Conservation (phyloP, 2,888 invertebrate species). For the Nephrocerus scutellatus region DNA sequence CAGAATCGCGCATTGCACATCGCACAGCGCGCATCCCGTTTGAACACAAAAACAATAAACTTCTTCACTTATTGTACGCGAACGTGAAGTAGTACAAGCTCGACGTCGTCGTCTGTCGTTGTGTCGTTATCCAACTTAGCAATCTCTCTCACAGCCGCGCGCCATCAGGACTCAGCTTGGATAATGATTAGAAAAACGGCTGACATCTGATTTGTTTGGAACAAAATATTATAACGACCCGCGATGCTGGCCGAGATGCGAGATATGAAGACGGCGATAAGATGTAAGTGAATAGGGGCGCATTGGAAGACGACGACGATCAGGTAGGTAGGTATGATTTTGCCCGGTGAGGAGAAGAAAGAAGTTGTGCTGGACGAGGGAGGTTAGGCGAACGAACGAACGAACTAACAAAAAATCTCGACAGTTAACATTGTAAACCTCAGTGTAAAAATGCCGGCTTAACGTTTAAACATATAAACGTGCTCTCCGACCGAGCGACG, state of each 20-base stretch:
- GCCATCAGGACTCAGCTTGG: slow-evolving; percentile 20
- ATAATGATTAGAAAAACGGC: slow-evolving; percentile 42
- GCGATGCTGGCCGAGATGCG: slow-evolving; percentile 32
- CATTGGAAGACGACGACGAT: too few species aligned
- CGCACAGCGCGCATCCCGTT: slow-evolving; percentile 5
- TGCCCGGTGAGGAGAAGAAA: neutral
- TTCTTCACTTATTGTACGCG: neutral
- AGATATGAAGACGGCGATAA: slow-evolving; percentile 28
- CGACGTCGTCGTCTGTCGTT: slow-evolving; percentile 10
- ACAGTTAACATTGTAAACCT: slow-evolving; percentile 23
- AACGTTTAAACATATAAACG: too few species aligned
- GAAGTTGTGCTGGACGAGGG: neutral
- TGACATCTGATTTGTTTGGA: slow-evolving; percentile 45
- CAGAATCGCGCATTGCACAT: slow-evolving; percentile 7
- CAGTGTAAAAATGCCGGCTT: too few species aligned
- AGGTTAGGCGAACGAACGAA: neutral
- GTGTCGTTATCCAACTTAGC: slow-evolving; percentile 3
- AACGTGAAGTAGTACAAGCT: too few species aligned
- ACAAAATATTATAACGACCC: slow-evolving; percentile 46
- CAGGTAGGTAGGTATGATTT: too few species aligned
- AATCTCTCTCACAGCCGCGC: neutral
- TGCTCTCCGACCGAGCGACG: too few species aligned
- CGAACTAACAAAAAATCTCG: neutral
- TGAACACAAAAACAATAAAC: slow-evolving; percentile 18
- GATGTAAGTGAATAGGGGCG: too few species aligned